These are phyloP conservation scores for Thymelicus acteon DNA, from an alignment of 2,888 invertebrate species.

Conservation along the genomic window DNA sequence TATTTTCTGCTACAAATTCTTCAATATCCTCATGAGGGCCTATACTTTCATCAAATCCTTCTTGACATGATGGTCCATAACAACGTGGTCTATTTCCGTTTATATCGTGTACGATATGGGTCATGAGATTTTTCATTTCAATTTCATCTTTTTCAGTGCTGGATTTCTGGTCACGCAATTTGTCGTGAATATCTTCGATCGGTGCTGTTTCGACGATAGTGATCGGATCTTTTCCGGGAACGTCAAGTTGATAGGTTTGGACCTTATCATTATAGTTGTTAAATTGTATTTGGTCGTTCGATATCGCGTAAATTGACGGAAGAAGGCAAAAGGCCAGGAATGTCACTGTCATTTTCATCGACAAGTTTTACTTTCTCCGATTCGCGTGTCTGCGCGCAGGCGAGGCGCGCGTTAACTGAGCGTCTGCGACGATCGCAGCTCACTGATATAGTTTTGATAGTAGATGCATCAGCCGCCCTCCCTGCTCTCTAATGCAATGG, in stretches of 20 bases:
- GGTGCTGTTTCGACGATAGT: slow-evolving; percentile 83
- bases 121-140: slow-evolving; percentile 73
- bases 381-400: slow-evolving; percentile 69
- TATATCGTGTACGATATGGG: slow-evolving; percentile 72
- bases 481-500: slow-evolving; percentile 79
- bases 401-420: slow-evolving; percentile 74
- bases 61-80: slow-evolving; percentile 78
- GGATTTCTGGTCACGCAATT: slow-evolving; percentile 47
- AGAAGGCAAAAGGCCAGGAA: slow-evolving; percentile 63
- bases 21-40: slow-evolving; percentile 84
- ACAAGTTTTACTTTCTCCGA: slow-evolving; percentile 73
- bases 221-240: slow-evolving; percentile 84
- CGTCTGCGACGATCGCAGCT: slow-evolving; percentile 59
- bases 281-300: slow-evolving; percentile 63
- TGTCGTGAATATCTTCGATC: slow-evolving; percentile 48
- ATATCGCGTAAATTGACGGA: slow-evolving; percentile 58
- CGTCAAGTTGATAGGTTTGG: slow-evolving; percentile 82
- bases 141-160: slow-evolving; percentile 57
- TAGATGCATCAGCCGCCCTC: slow-evolving; percentile 76
- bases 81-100: slow-evolving; percentile 68
- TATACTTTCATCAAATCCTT: slow-evolving; percentile 61
- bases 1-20: slow-evolving; percentile 83
- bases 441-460: slow-evolving; percentile 82
- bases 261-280: slow-evolving; percentile 70
- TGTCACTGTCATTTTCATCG: slow-evolving; percentile 76